Evolutionary conservation across 1,140 invertebrate genomes (phyloP).

Genomic region (Propsilocerus akamusi): DNA sequence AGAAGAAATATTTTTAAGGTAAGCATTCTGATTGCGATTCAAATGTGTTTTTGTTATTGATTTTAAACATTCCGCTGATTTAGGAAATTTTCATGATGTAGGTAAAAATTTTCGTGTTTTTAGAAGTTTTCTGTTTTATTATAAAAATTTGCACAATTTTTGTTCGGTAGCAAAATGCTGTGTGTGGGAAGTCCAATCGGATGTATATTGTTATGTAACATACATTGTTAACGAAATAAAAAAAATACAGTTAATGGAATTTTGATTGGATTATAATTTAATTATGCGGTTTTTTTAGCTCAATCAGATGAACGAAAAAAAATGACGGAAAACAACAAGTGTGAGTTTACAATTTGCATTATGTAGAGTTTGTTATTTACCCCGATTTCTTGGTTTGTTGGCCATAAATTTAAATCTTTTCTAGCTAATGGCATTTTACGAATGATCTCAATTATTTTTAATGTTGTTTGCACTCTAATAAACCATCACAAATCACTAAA

Average conservation of each 20-base stretch:
- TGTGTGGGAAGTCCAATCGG: too few relatives aligned
- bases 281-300: too few relatives aligned
- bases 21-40: too few relatives aligned
- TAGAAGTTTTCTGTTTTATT: too few relatives aligned
- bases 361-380: not conserved
- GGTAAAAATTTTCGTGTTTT: too few relatives aligned
- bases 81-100: too few relatives aligned
- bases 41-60: too few relatives aligned
- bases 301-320: not conserved
- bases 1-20: not conserved
- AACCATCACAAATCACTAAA: not conserved
- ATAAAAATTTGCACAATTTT: too few relatives aligned
- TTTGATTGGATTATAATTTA: not conserved
- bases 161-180: too few relatives aligned
- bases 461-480: not conserved
- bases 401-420: not conserved
- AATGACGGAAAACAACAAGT: not conserved
- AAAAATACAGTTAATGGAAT: not conserved
- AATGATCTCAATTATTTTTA: not conserved
- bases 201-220: too few relatives aligned
- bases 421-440: conserved; percentile 1
- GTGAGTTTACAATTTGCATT: not conserved
- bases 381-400: not conserved
- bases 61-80: too few relatives aligned
- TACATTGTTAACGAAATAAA: too few relatives aligned